Base-by-base conservation (phyloP, 2,888 invertebrate genomes). In the Drosophila borealis region DNA sequence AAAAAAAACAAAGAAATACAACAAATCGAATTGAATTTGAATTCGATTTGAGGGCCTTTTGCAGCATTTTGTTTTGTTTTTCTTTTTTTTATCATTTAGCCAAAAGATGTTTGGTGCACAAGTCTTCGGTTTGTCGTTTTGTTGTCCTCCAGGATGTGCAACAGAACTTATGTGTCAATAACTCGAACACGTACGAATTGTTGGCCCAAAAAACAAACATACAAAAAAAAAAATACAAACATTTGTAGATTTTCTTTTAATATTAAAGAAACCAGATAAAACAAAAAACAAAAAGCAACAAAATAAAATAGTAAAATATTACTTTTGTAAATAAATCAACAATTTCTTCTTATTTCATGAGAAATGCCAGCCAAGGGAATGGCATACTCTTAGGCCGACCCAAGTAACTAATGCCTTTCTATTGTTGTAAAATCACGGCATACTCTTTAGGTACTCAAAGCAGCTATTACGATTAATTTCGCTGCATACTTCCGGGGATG, bases 291-390 rank as follows among this genome's bases (percentile, higher is more conserved):
- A 41, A 29, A 53, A 29, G 61, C 80, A 82, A 85, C 76, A 87
- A 88, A 83, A 83, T 83, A 89, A 85, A 87, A 85, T 89, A 85
- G 89, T 77, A 87, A 85, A 85, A 89, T 85, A 89, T 85, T 89
- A 85, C 89, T 89, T 85, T 85, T 85, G 84, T 85, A 85, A 85
- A 85, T 85, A 85, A 84, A 87, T 55, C 51, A 29, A 46, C 13
- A 29, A 14, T 17, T 33, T 44, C 42, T 70, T 88, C 25, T 71
- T 37, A 64, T 73, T 73, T 60, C 14, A 49, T 17, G 9, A 29
- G 9, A 25, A 25, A 25, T 25, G 25, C 25, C 25, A 6, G 25
- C 25, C 6, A 21, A 1, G 25, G 25, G 8, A 25, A 0, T n/a
- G 29, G 41, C 36, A 29, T 19, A 41, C 36, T 17, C n/a, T 14